These are phyloP conservation scores for Lordiphosa andalusiaca DNA, from an alignment of 2,888 invertebrate genomes.

Conservation along the genomic window DNA sequence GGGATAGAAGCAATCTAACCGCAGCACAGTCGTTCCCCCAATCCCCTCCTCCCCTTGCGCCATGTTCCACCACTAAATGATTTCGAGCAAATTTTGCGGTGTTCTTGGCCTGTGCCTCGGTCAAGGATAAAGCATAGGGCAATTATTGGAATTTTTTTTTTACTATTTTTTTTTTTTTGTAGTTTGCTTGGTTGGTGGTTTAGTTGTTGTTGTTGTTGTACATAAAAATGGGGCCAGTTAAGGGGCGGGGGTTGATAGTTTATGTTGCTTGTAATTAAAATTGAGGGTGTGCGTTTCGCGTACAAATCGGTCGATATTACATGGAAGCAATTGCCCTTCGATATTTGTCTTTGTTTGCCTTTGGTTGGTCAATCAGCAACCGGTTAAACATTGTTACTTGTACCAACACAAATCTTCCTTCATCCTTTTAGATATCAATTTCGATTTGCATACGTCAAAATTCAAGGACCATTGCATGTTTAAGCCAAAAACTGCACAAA, in stretches of 20 bases:
- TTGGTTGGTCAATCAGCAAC: no score
- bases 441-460: constrained; percentile 33
- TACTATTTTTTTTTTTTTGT: constrained; percentile 29
- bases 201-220: constrained; percentile 27
- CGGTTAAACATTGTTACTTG: no score
- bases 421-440: constrained; percentile 23
- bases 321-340: no score
- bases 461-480: constrained; percentile 39
- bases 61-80: constrained; percentile 46
- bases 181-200: not conserved
- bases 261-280: constrained; percentile 39
- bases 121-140: constrained; percentile 35
- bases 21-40: constrained; percentile 25
- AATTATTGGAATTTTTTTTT: constrained; percentile 40
- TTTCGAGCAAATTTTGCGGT: constrained; percentile 37
- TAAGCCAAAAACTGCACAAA: not conserved
- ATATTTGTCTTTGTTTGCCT: no score
- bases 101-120: constrained; percentile 25
- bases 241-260: constrained; percentile 6
- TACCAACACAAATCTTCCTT: not conserved
- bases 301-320: constrained; percentile 4
- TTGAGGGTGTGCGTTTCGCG: constrained; percentile 11
- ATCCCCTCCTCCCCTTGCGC: no score
- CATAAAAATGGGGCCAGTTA: constrained; percentile 7
- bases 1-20: constrained; percentile 2